Base-by-base conservation (phyloP, 2,113 vertebrate species). In the Antennarius striatus region DNA sequence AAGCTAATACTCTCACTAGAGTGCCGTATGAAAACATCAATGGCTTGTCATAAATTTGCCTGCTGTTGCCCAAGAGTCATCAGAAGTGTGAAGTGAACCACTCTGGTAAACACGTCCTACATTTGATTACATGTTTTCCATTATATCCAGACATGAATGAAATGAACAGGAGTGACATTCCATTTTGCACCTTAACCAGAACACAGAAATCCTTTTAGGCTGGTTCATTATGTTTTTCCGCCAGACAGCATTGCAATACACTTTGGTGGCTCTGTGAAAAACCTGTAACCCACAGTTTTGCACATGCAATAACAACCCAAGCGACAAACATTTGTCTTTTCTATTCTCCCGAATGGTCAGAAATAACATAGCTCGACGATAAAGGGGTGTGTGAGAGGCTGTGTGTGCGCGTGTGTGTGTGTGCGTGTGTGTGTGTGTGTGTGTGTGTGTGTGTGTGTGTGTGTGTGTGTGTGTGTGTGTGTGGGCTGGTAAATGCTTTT, bases 141-240 rank as follows among this genome's bases (percentile, higher is more conserved):
- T 86, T 84, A 82, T 79, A 77, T 65, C 57, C 74, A 75, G 84
- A 84, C 86, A 77, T 76, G 82, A 86, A 81, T 82, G 83, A 88
- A 86, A 89, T 87, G 88, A 90, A 81, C 83, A 84, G 77, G 73
- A 86, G 79, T 87, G 88, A 89, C 89, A 89, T 83, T 73, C 73
- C 90, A 83, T 90, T 92, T 91, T 88, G 86, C 87, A 90, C 88
- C 88, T 79, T 82, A 85, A 85, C 86, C 80, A 86, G 73, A 85
- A 92, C 91, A 92, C 75, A 87, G 89, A 90, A 91, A 90, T 65
- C 87, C 89, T 91, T 90, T 91, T 88, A 91, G 81, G 74, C 52
- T 32, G 55, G 73, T 86, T 92, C 90, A 89, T 92, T 92, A 89
- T 81, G 88, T 82, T 82, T 83, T 90, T 86, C 86, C 79, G 85